Conservation (phyloP, 64 coral and sea anemone genomes). For the Dendronephthya gigantea region DNA sequence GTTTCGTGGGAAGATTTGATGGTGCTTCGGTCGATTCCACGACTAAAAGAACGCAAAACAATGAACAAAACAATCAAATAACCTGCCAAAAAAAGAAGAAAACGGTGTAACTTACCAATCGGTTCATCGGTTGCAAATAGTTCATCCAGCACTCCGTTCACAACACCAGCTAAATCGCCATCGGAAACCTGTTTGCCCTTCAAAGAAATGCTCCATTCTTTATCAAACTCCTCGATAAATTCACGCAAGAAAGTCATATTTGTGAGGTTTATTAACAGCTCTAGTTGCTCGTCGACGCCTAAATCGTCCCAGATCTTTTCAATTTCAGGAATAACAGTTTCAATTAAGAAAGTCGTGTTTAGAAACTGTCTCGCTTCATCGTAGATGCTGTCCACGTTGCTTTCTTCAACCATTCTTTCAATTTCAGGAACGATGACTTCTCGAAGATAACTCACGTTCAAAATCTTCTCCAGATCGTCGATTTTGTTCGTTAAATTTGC, state of each 20-base stretch:
- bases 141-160: neutral
- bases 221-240: neutral
- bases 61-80: too few species aligned
- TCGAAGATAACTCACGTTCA: neutral
- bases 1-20: too few species aligned
- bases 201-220: neutral
- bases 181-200: neutral
- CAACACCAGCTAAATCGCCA: neutral
- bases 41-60: too few species aligned
- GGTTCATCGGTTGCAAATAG: neutral
- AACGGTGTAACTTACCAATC: too few species aligned
- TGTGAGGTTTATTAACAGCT: neutral
- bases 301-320: neutral
- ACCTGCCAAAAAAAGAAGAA: too few species aligned
- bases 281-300: neutral
- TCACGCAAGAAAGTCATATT: neutral
- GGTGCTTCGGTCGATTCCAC: too few species aligned
- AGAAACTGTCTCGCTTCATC: neutral
- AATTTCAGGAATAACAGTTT: neutral
- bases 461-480: neutral
- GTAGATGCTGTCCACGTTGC: neutral
- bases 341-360: neutral
- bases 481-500: neutral
- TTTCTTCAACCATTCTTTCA: neutral
- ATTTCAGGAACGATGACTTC: neutral